phyloP scores from a whole-genome alignment of 2,888 invertebrate genomes.

The Diadegma fenestrale region DNA sequence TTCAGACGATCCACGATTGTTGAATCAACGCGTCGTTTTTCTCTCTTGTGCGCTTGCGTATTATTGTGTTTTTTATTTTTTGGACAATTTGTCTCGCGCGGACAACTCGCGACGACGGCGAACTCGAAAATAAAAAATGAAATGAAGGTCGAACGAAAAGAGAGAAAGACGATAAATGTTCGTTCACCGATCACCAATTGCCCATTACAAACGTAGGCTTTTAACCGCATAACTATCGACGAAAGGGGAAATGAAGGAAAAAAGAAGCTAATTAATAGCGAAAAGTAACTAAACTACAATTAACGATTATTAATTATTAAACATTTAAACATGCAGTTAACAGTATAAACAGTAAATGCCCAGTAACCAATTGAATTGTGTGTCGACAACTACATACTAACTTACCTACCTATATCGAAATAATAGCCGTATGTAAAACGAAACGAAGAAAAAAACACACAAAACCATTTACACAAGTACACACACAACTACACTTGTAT shows the following conservation, averaged over 20 bases:
- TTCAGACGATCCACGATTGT: conserved; percentile 76
- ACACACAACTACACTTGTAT: conserved; percentile 80
- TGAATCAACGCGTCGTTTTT: conserved; percentile 70
- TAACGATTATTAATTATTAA: conserved; percentile 85
- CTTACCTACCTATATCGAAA: conserved; percentile 85
- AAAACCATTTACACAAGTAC: conserved; percentile 63
- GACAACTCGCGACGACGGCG: background rate
- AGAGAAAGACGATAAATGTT: conserved; percentile 32
- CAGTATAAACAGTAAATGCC: conserved; percentile 84
- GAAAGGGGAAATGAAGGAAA: conserved; percentile 73
- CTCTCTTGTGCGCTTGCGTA: conserved; percentile 21
- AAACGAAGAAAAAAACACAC: conserved; percentile 72
- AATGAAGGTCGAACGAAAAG: conserved; percentile 22
- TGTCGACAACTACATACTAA: conserved; percentile 85
- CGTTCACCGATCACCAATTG: conserved; percentile 57
- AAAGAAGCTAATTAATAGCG: conserved; percentile 84
- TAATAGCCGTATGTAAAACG: conserved; percentile 85
- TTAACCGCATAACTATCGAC: conserved; percentile 84
- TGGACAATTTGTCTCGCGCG: background rate
- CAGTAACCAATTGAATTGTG: conserved; percentile 85
- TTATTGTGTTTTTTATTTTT: conserved; percentile 23
- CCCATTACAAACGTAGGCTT: conserved; percentile 83
- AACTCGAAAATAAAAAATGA: conserved; percentile 8
- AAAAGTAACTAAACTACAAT: conserved; percentile 84
- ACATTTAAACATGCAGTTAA: conserved; percentile 85